Evolutionary conservation across 2,888 invertebrate genomes (phyloP), one percentile per base, ranked within the genome.

Genomic region (Phragmatobia fuliginosa): DNA sequence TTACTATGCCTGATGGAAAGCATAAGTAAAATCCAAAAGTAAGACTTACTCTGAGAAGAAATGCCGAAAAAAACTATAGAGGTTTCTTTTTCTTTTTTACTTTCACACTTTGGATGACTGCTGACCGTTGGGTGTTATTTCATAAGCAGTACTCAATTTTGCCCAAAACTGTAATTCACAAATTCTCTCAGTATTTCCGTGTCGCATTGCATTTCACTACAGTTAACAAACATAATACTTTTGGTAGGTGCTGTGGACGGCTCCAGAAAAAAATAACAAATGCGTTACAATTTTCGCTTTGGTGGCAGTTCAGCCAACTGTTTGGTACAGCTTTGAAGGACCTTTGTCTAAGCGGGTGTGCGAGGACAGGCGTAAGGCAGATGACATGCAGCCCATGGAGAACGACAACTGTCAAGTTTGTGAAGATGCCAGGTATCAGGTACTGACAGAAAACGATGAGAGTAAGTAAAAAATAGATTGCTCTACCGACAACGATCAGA

Each of bases 381-480:
- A 93, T 18, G 94, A 95, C 49, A 93, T 94, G 88, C 88, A 87
- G 68, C 94, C 94, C 0, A 83, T 81, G 45, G 89, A 92, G 70
- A 93, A 93, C 25, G 87, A 88, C 32, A 78, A 92, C 64, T 95
- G 94, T 70, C 72, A 83, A 62, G 90, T 88, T 6, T 93, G 93
- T 68, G 93, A 93, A 64, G 93, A 95, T 65, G 94, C 94, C 0
- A 87, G 92, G 69, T 95, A 94, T 80, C 85, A 91, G 90, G 94
- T 94, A 81, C 21, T 11, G 7, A 28, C 10, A 33, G 31, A 11
- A n/a, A 11, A 11, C 10, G 16, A 41, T 1, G 41, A 41, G n/a
- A n/a, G n/a, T n/a, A n/a, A n/a, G n/a, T n/a, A n/a, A n/a, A n/a
- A n/a, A n/a, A n/a, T n/a, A n/a, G n/a, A n/a, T n/a, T n/a, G n/a